phyloP scores from a whole-genome alignment of 2,113 vertebrate species.

The Xiphias gladius region DNA sequence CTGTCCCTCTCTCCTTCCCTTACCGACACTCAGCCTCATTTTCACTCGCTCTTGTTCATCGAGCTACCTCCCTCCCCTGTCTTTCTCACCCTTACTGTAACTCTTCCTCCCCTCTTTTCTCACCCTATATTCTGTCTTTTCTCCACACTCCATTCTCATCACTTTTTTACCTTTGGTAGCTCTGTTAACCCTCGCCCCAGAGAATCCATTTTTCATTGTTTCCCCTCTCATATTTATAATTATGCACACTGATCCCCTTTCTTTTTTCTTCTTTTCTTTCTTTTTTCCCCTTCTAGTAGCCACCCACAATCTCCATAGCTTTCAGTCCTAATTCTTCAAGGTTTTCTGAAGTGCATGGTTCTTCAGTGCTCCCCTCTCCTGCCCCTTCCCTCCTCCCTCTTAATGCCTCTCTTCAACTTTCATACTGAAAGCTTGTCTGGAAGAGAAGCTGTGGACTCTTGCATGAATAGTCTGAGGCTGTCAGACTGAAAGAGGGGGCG shows the following conservation, averaged over 20 bases:
- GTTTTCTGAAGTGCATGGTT: slow-evolving; percentile 72
- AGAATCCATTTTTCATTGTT: slow-evolving; percentile 27
- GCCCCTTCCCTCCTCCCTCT: slow-evolving; percentile 56
- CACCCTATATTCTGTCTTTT: slow-evolving; percentile 52
- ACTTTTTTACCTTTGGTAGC: slow-evolving; percentile 8
- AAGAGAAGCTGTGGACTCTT: slow-evolving; percentile 66
- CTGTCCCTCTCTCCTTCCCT: slow-evolving; percentile 72
- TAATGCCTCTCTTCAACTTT: slow-evolving; percentile 69
- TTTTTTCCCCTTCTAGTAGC: slow-evolving; percentile 32
- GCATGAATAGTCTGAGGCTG: slow-evolving; percentile 77
- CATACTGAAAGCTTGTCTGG: slow-evolving; percentile 77
- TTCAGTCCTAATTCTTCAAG: slow-evolving; percentile 75
- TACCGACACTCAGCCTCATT: slow-evolving; percentile 76
- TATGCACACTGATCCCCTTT: slow-evolving; percentile 41
- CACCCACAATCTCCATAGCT: slow-evolving; percentile 73
- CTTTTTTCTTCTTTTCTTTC: slow-evolving; percentile 31
- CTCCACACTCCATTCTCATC: slow-evolving; percentile 11
- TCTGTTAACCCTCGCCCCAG: slow-evolving; percentile 17
- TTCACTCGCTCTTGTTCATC: slow-evolving; percentile 73
- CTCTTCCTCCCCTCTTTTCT: slow-evolving; percentile 59
- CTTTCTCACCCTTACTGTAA: slow-evolving; percentile 73
- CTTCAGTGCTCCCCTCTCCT: slow-evolving; percentile 44
- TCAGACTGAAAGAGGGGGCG: slow-evolving; percentile 59
- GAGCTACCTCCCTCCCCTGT: slow-evolving; percentile 66
- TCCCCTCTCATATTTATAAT: slow-evolving; percentile 54